Conservation (phyloP, 2,113 vertebrate genomes). For the Phaethornis superciliosus region DNA sequence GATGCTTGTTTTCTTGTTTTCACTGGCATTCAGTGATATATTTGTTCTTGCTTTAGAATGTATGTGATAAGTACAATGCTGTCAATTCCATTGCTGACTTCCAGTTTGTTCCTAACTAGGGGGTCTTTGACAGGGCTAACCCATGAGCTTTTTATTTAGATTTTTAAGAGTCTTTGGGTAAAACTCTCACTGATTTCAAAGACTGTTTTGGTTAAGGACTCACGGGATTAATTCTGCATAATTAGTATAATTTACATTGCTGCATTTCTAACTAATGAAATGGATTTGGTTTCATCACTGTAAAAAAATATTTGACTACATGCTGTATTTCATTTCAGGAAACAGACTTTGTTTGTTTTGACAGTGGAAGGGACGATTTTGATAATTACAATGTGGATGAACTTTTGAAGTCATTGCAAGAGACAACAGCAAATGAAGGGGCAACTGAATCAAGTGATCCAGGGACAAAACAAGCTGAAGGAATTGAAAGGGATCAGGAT, state of each 20-base stretch:
- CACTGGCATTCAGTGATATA: neutral
- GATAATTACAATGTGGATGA: slow-evolving; percentile 86
- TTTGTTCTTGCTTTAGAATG: neutral
- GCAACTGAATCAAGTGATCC: neutral
- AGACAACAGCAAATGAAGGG: neutral
- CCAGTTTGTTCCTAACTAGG: neutral
- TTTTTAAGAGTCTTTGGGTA: neutral
- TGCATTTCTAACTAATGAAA: neutral
- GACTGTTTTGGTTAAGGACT: neutral
- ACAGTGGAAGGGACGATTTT: slow-evolving; percentile 88
- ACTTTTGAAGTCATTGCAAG: slow-evolving; percentile 76
- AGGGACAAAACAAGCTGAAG: neutral
- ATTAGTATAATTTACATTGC: neutral
- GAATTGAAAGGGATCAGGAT: neutral
- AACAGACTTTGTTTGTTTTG: slow-evolving; percentile 96
- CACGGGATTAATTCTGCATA: neutral
- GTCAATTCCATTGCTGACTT: neutral
- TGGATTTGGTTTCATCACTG: neutral
- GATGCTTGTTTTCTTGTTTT: neutral
- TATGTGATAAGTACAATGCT: neutral
- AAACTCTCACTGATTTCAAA: neutral
- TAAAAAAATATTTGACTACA: neutral
- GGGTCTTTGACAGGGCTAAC: neutral
- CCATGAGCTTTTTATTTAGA: neutral
- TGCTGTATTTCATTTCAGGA: slow-evolving; percentile 79